Percentiles rank a stretch among this genome's conserved stretches.
Evolutionary conservation across 2,113 vertebrate species (phyloP).

Genomic region (Camelus dromedarius): DNA sequence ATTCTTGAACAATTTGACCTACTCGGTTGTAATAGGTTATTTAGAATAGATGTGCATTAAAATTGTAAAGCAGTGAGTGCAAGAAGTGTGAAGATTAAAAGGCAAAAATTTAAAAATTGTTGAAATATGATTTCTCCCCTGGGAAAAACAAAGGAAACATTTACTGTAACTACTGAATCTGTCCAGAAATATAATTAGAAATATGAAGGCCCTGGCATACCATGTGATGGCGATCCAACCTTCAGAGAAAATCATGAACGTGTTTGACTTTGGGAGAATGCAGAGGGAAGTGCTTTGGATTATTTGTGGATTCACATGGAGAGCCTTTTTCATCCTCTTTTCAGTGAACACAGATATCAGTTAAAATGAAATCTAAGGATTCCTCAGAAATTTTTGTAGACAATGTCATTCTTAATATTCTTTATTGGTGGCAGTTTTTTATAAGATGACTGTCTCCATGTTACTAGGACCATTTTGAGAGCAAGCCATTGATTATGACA

Average conservation of each 20-base stretch:
- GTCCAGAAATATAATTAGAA: not conserved
- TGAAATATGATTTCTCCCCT: not conserved
- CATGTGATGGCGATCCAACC: not conserved
- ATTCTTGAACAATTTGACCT: slow-evolving; percentile 31
- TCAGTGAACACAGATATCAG: not conserved
- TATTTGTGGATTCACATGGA: not conserved
- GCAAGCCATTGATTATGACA: not conserved
- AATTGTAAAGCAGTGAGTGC: not conserved
- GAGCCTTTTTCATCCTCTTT: not conserved
- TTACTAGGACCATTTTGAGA: not conserved
- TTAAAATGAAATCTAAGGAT: not conserved
- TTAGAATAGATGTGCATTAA: slow-evolving; percentile 37
- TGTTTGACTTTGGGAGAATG: not conserved
- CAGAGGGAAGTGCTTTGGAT: not conserved
- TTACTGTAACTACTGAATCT: not conserved
- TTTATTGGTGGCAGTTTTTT: not conserved
- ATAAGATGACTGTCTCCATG: not conserved
- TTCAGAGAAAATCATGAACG: not conserved
- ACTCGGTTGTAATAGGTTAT: slow-evolving; percentile 33
- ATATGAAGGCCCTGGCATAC: not conserved
- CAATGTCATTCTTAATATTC: not conserved
- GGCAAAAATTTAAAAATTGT: not conserved
- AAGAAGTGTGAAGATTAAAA: slow-evolving; percentile 43
- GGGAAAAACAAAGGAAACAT: slow-evolving; percentile 25
- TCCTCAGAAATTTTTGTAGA: not conserved